Percentiles rank a stretch among this genome's conserved stretches.
phyloP scores from a whole-genome alignment of 1,140 invertebrate species.

The Drosophila nikananu region DNA sequence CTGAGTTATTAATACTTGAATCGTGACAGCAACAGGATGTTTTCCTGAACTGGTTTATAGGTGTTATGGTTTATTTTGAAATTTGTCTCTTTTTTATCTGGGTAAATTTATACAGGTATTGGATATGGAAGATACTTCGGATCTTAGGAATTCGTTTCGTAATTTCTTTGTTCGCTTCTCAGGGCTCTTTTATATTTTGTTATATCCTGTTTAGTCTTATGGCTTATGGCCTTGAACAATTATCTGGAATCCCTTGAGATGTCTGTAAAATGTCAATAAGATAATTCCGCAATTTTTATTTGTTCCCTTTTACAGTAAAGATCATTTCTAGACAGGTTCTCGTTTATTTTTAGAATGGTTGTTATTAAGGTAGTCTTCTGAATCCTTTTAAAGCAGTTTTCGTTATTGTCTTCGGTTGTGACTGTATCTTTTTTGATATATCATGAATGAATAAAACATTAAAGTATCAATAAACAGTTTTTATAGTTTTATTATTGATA shows the following conservation, averaged over 20 bases:
- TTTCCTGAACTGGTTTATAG: conserved; percentile 5
- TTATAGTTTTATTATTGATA: too few relatives aligned
- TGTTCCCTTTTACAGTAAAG: background rate
- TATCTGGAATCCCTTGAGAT: background rate
- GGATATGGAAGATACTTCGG: background rate
- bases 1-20: conserved; percentile 11
- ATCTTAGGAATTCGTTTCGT: background rate
- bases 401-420: background rate
- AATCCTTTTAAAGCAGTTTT: background rate
- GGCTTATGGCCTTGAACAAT: background rate
- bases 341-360: background rate
- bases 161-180: background rate
- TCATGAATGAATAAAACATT: background rate
- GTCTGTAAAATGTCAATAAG: background rate
- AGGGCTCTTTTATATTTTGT: background rate
- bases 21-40: conserved; percentile 8
- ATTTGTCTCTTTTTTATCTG: conserved; percentile 6
- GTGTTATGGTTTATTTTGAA: background rate
- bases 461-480: too few relatives aligned
- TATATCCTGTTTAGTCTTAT: background rate
- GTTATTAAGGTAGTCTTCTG: too few relatives aligned
- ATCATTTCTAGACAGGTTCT: background rate
- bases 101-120: conserved; percentile 6
- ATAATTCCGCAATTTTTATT: background rate
- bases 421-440: background rate